A percentile compares a stretch with the other conserved stretches of the same genome.
These are phyloP conservation scores for Dendrocopos noguchii DNA, from an alignment of 2,113 vertebrate species.

Conservation along the genomic window DNA sequence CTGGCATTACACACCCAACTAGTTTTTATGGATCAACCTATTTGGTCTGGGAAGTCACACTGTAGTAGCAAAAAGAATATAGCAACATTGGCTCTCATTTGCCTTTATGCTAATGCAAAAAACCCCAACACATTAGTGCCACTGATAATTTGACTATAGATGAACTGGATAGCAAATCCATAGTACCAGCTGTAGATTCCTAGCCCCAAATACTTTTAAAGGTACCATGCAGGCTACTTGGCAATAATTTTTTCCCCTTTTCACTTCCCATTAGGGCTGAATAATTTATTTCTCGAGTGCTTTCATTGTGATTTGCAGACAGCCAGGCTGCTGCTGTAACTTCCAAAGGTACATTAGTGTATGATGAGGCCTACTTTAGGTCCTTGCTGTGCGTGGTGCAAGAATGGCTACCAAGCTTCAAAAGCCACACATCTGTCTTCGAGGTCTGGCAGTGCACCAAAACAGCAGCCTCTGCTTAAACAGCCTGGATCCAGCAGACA, in stretches of 20 bases:
- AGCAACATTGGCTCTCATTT: not conserved
- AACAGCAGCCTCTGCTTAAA: not conserved
- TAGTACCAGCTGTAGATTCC: not conserved
- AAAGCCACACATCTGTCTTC: conserved; percentile 9
- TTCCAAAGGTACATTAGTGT: not conserved
- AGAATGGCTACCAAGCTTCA: not conserved
- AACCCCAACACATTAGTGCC: not conserved
- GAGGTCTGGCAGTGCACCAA: conserved; percentile 47
- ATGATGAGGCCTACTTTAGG: not conserved
- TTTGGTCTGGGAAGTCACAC: not conserved
- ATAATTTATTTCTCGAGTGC: conserved; percentile 21
- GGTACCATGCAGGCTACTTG: not conserved
- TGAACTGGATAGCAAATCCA: not conserved
- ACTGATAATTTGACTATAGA: not conserved
- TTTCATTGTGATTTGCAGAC: not conserved
- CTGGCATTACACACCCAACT: not conserved
- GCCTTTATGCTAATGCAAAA: not conserved
- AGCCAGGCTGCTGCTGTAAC: not conserved
- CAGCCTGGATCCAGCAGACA: not conserved
- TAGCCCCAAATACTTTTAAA: not conserved
- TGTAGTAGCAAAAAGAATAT: not conserved
- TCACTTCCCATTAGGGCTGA: not conserved
- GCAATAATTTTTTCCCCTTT: not conserved
- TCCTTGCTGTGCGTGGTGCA: not conserved
- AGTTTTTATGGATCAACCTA: conserved; percentile 33